Percentiles rank a stretch among this genome's conserved stretches.
These are phyloP conservation scores for Lasioglossum vierecki DNA, from an alignment of 2,888 invertebrate species.

Conservation along the genomic window DNA sequence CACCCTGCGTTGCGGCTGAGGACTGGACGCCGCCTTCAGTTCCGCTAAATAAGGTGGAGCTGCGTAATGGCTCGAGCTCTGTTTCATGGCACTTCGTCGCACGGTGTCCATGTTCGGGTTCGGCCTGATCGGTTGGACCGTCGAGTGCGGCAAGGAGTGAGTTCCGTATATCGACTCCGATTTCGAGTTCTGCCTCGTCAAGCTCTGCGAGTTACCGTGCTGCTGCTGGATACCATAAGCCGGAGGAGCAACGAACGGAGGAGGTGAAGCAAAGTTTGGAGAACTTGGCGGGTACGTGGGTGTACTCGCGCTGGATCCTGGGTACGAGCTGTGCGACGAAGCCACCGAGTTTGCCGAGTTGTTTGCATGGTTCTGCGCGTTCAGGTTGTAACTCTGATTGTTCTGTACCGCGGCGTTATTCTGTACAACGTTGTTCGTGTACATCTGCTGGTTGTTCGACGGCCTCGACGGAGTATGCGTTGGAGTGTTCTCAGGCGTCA, in stretches of 20 bases:
- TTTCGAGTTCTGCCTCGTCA: slow-evolving; percentile 78
- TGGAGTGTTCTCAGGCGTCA: slow-evolving; percentile 84
- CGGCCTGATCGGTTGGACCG: slow-evolving; percentile 74
- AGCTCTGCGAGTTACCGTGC: slow-evolving; percentile 67
- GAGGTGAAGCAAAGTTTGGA: slow-evolving; percentile 74
- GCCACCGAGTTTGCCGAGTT: slow-evolving; percentile 72
- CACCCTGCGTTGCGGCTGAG: slow-evolving; percentile 86
- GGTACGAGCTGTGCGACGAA: slow-evolving; percentile 79
- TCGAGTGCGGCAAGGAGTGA: slow-evolving; percentile 59
- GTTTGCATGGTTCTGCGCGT: slow-evolving; percentile 57
- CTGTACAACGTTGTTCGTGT: slow-evolving; percentile 78
- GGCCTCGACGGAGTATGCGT: slow-evolving; percentile 83
- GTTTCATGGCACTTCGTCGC: slow-evolving; percentile 81
- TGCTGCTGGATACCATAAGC: slow-evolving; percentile 77
- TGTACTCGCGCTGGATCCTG: slow-evolving; percentile 78
- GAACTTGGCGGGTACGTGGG: slow-evolving; percentile 78
- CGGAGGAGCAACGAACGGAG: slow-evolving; percentile 76
- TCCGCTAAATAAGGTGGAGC: slow-evolving; percentile 86
- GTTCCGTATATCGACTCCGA: slow-evolving; percentile 75
- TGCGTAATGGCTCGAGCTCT: slow-evolving; percentile 78
- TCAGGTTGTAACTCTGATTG: slow-evolving; percentile 69
- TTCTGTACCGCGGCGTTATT: slow-evolving; percentile 76
- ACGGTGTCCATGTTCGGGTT: slow-evolving; percentile 82
- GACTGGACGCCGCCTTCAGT: slow-evolving; percentile 86
- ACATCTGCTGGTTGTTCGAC: slow-evolving; percentile 72